Conservation (phyloP, 2,888 invertebrate species). For the Dasypolia templi region DNA sequence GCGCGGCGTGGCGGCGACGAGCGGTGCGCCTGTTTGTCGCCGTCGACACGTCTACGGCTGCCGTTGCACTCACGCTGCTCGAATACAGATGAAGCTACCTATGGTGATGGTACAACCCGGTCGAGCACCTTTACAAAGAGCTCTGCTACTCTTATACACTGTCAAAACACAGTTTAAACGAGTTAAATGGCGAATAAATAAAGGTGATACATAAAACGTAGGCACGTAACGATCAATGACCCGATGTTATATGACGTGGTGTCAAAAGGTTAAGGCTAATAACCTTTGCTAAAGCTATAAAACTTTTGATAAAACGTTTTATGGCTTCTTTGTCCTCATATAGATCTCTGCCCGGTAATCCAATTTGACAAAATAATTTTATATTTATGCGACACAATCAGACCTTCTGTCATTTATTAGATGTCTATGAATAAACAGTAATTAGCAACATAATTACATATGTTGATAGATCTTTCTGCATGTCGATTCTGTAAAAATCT, state of each 20-base stretch:
- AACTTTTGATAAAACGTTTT: background rate
- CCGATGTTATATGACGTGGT: background rate
- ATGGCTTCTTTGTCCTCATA: background rate
- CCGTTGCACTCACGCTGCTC: too few relatives aligned
- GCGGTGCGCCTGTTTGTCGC: too few relatives aligned
- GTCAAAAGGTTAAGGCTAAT: constrained; percentile 26
- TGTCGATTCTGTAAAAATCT: too few relatives aligned
- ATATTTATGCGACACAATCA: background rate
- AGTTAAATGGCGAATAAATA: constrained; percentile 20
- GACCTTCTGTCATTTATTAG: too few relatives aligned
- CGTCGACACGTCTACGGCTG: too few relatives aligned
- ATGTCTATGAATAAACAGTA: background rate
- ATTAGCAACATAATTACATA: background rate
- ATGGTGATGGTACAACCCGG: background rate
- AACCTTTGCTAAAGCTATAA: background rate
- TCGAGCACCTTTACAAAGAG: background rate
- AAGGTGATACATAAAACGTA: constrained; percentile 3
- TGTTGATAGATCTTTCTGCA: background rate
- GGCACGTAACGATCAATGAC: constrained; percentile 21
- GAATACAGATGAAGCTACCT: too few relatives aligned
- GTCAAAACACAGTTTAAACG: background rate
- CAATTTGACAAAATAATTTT: background rate
- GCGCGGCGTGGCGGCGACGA: too few relatives aligned
- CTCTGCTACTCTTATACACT: background rate
- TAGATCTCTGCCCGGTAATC: background rate